Evolutionary conservation across 2,113 vertebrate genomes (phyloP).

Genomic region (Epinephelus cyanopodus): DNA sequence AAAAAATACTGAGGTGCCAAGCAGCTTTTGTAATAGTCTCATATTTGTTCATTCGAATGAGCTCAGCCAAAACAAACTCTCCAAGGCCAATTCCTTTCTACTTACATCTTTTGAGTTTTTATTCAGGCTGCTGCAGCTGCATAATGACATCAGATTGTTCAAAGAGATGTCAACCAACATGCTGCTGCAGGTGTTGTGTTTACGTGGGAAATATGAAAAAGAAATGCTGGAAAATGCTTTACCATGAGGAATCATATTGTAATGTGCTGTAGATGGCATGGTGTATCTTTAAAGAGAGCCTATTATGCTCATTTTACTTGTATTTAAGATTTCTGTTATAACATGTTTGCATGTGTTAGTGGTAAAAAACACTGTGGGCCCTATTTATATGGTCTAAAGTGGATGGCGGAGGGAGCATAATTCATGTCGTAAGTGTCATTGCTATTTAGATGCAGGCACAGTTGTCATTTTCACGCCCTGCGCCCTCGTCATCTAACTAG

Average conservation of each 20-base stretch:
- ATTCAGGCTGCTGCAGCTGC: constrained; percentile 53
- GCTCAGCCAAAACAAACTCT: constrained; percentile 64
- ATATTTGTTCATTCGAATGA: constrained; percentile 42
- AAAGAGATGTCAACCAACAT: constrained; percentile 8
- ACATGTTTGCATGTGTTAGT: neutral
- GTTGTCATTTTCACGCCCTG: too few species aligned
- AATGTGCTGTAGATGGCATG: neutral
- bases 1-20: constrained; percentile 55
- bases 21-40: constrained; percentile 53
- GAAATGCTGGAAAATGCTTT: constrained; percentile 14
- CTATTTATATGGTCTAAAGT: too few species aligned
- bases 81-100: constrained; percentile 31
- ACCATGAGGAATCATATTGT: neutral
- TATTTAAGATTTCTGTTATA: neutral
- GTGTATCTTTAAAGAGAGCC: neutral
- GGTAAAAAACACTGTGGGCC: neutral
- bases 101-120: constrained; percentile 3
- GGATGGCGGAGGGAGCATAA: too few species aligned
- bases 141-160: constrained; percentile 54
- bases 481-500: too few species aligned
- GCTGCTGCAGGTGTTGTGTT: constrained; percentile 35
- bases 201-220: constrained; percentile 16
- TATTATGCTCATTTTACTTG: neutral
- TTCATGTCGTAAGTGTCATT: too few species aligned
- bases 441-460: too few species aligned